Conservation (phyloP, 2,888 invertebrate species). For the Volucella inanis region DNA sequence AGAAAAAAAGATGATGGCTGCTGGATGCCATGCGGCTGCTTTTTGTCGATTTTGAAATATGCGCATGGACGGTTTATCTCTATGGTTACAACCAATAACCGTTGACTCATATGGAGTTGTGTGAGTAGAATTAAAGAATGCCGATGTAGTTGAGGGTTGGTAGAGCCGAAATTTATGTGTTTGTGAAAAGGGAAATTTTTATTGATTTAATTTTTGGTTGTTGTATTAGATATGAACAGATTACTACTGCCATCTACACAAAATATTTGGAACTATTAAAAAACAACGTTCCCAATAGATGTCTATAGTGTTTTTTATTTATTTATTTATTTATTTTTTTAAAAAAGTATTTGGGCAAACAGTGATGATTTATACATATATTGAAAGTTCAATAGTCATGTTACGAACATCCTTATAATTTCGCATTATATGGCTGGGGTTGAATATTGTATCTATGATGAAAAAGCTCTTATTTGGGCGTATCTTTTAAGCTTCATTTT, state of each 20-base stretch:
- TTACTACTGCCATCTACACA: conserved; percentile 30
- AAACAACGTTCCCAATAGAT: conserved; percentile 23
- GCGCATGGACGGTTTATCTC: conserved; percentile 43
- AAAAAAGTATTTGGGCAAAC: not conserved
- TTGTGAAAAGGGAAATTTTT: conserved; percentile 64
- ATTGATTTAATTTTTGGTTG: conserved; percentile 54
- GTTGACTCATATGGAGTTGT: conserved; percentile 35
- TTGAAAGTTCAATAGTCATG: not conserved
- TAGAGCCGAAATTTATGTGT: conserved; percentile 9
- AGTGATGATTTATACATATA: not conserved
- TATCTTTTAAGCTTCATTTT: conserved; percentile 59
- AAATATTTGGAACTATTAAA: conserved; percentile 14
- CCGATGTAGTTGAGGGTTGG: conserved; percentile 10
- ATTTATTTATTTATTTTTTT: no score
- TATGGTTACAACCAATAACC: conserved; percentile 59
- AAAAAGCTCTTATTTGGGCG: conserved; percentile 65
- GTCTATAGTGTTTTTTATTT: not conserved
- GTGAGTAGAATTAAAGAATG: conserved; percentile 21
- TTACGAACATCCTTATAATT: not conserved
- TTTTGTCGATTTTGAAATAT: conserved; percentile 20
- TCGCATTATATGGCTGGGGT: conserved; percentile 31
- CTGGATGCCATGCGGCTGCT: conserved; percentile 25
- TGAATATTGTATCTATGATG: conserved; percentile 15
- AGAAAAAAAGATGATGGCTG: conserved; percentile 69
- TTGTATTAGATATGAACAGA: conserved; percentile 51